Evolutionary conservation across 1,140 invertebrate species (phyloP), one percentile per base, ranked within the genome.

Genomic region (Colletes latitarsis): DNA sequence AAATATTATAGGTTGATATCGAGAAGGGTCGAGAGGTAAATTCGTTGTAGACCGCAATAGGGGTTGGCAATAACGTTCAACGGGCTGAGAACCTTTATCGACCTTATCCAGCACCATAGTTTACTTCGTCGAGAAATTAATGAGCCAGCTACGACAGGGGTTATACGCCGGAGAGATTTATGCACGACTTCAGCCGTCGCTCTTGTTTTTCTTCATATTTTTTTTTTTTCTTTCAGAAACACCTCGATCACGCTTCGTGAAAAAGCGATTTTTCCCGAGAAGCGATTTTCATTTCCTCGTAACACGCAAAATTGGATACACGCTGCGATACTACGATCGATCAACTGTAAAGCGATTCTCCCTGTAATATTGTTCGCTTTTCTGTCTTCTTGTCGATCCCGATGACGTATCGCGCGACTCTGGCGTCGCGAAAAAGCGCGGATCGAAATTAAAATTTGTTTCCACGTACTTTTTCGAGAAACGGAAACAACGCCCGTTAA

Each of bases 111-210:
- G 60, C n/a, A 21, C 30, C 3, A 62, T 46, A 73, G 70, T 78
- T 78, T 72, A 58, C 21, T 64, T 43, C 12, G 30, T 10, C n/a
- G 58, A 55, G n/a, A 46, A 73, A 73, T 64, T 78, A 73, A 78
- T 43, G 69, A 78, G 77, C 39, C 58, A 17, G 39, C 5, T 46
- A 39, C n/a, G 19, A 73, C 57, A 6, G n/a, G 30, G 69, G 46
- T 39, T 43, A 21, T n/a, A 41, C 55, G n/a, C 14, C 49, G 30
- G 6, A 0, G 5, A 73, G 60, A 78, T 78, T 78, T 78, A 78
- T 78, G 58, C 58, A 68, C 46, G 43, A 63, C 49, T 62, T 55
- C 5, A 21, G 0, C 3, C 49, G 49, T 64, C 53, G 58, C 3
- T 73, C n/a, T 8, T 62, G 15, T 21, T 60, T 41, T 30, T 30